A percentile compares a stretch with the other conserved stretches of the same genome.
Evolutionary conservation across 1,140 invertebrate genomes (phyloP).

Genomic region (Idris sp.): DNA sequence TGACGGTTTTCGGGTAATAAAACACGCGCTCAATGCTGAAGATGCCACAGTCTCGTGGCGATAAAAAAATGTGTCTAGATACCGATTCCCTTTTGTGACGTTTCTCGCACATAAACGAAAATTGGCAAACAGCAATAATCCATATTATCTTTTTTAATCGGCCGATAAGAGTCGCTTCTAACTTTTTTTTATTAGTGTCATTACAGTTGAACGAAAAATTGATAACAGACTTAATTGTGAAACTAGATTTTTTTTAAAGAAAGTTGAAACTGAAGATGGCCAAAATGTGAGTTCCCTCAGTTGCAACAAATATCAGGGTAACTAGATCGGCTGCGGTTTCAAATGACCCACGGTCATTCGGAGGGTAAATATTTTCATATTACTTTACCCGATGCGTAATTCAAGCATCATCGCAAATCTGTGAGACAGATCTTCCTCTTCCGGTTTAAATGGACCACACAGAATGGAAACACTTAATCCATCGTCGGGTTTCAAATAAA

Average conservation of each 20-base stretch:
- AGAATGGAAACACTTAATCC: slow-evolving; percentile 36
- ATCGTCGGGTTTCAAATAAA: slow-evolving; percentile 23
- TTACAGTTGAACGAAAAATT: no score
- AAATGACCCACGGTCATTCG: slow-evolving; percentile 71
- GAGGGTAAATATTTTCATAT: slow-evolving; percentile 77
- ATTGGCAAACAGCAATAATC: slow-evolving; percentile 56
- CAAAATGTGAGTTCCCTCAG: slow-evolving; percentile 32
- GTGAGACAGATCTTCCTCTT: slow-evolving; percentile 54
- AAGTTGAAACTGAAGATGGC: no score
- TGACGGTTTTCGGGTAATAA: slow-evolving; percentile 80
- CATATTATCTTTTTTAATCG: slow-evolving; percentile 34
- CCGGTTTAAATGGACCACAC: slow-evolving; percentile 63
- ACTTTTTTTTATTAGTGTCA: slow-evolving; percentile 33
- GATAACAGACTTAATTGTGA: no score
- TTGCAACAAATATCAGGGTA: slow-evolving; percentile 65
- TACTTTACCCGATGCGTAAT: slow-evolving; percentile 72
- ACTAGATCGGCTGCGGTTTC: slow-evolving; percentile 73
- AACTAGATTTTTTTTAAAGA: no score
- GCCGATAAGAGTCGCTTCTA: slow-evolving; percentile 1
- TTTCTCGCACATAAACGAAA: slow-evolving; percentile 55
- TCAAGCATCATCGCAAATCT: slow-evolving; percentile 71
- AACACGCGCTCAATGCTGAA: slow-evolving; percentile 74
- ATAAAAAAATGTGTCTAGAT: slow-evolving; percentile 76
- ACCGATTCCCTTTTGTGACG: slow-evolving; percentile 66
- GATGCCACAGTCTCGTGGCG: slow-evolving; percentile 68